Conservation (phyloP, 2,113 vertebrate genomes). For the Menidia beryllina region DNA sequence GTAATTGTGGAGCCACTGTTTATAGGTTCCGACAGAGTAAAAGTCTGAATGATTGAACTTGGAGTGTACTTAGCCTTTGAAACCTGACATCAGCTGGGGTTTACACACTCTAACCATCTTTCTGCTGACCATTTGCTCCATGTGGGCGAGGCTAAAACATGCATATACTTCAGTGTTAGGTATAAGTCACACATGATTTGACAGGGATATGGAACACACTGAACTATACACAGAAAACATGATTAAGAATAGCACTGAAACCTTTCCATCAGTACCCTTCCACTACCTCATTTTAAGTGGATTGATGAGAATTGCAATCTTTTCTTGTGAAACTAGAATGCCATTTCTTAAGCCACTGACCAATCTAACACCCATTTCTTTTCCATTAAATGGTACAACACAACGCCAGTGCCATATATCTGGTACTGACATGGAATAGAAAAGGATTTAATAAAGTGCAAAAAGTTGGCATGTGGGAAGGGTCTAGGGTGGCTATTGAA, state of each 20-base stretch:
- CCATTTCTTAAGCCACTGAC: too few relatives aligned
- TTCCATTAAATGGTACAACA: neutral
- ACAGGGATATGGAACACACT: conserved; percentile 18
- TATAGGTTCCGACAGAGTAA: conserved; percentile 65
- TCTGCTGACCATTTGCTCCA: conserved; percentile 42
- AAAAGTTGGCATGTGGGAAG: too few relatives aligned
- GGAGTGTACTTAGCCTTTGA: conserved; percentile 66
- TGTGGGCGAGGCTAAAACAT: conserved; percentile 7
- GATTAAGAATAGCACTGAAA: neutral
- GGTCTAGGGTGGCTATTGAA: neutral
- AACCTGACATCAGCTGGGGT: conserved; percentile 52
- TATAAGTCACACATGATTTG: conserved; percentile 12
- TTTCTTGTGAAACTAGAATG: neutral
- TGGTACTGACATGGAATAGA: neutral
- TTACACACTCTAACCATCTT: conserved; percentile 36
- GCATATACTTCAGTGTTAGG: neutral
- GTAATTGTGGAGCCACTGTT: conserved; percentile 77
- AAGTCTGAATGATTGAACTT: conserved; percentile 72
- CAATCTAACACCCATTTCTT: neutral
- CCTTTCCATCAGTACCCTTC: neutral
- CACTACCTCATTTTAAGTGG: neutral
- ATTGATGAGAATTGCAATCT: neutral
- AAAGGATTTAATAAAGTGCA: too few relatives aligned
- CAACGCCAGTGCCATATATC: neutral
- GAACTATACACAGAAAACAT: conserved; percentile 12